phyloP scores from a whole-genome alignment of 2,797 vertebrate genomes.

The Microchirus variegatus region DNA sequence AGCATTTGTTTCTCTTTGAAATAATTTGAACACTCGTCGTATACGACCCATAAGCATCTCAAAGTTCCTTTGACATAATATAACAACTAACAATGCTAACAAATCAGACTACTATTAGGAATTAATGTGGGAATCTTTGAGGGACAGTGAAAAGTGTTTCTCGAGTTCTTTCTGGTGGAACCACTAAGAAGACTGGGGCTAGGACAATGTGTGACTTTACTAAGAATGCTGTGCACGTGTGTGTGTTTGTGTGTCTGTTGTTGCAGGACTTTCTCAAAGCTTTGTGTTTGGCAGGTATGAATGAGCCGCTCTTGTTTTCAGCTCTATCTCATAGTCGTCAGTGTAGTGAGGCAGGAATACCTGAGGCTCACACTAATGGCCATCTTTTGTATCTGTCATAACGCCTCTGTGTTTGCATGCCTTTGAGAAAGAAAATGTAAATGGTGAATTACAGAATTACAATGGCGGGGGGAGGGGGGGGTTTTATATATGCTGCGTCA shows the following conservation, averaged over 20 bases:
- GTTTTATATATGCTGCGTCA: slow-evolving; percentile 48
- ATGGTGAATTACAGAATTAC: slow-evolving; percentile 38
- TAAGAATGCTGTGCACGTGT: neutral
- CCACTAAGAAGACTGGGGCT: too few species aligned
- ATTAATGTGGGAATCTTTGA: too few species aligned
- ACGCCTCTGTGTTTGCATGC: slow-evolving; percentile 39
- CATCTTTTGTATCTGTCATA: slow-evolving; percentile 73
- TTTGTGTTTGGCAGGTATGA: slow-evolving; percentile 65
- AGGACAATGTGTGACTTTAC: too few species aligned
- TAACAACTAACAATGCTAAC: too few species aligned
- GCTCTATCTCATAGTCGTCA: slow-evolving; percentile 33
- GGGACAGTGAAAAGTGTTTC: too few species aligned
- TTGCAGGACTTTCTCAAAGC: slow-evolving; percentile 36
- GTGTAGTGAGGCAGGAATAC: slow-evolving; percentile 47
- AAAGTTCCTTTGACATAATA: too few species aligned
- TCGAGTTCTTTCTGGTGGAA: too few species aligned
- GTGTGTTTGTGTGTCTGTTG: slow-evolving; percentile 3
- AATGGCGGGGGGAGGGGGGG: too few species aligned
- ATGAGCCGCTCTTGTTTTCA: slow-evolving; percentile 55
- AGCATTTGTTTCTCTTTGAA: too few species aligned
- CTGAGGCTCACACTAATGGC: slow-evolving; percentile 64
- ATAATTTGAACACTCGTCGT: too few species aligned
- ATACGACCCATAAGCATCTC: too few species aligned
- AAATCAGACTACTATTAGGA: too few species aligned
- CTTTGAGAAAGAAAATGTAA: slow-evolving; percentile 42